These are phyloP conservation scores for Dinomys branickii DNA, from an alignment of 2,113 vertebrate species.

Conservation along the genomic window DNA sequence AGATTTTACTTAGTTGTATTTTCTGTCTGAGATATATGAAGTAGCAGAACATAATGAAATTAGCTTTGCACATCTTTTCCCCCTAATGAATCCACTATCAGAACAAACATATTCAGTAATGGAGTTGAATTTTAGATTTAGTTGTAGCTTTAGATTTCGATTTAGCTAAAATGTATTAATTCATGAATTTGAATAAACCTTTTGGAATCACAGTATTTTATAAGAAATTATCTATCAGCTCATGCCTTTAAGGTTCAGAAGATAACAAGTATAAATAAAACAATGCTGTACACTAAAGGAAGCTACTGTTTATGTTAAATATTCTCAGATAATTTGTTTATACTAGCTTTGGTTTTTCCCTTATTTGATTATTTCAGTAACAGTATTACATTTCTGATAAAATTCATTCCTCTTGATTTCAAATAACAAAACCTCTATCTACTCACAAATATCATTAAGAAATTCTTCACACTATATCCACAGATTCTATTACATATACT, in stretches of 20 bases:
- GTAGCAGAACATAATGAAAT: neutral
- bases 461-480: neutral
- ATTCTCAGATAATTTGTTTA: neutral
- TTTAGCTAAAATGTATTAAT: neutral
- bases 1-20: neutral
- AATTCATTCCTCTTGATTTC: neutral
- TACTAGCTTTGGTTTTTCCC: neutral
- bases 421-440: neutral
- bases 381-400: neutral
- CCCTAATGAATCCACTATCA: neutral
- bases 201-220: neutral
- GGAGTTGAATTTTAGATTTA: neutral
- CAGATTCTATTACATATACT: neutral
- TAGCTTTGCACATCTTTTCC: neutral
- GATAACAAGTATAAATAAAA: neutral
- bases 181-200: neutral
- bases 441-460: neutral
- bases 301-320: neutral
- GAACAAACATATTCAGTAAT: neutral
- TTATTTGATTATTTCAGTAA: neutral
- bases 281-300: neutral
- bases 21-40: neutral
- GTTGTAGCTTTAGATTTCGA: neutral
- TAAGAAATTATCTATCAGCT: neutral
- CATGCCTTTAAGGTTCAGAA: neutral